Evolutionary conservation across 2,113 vertebrate species (phyloP).

Genomic region (Scalopus aquaticus): DNA sequence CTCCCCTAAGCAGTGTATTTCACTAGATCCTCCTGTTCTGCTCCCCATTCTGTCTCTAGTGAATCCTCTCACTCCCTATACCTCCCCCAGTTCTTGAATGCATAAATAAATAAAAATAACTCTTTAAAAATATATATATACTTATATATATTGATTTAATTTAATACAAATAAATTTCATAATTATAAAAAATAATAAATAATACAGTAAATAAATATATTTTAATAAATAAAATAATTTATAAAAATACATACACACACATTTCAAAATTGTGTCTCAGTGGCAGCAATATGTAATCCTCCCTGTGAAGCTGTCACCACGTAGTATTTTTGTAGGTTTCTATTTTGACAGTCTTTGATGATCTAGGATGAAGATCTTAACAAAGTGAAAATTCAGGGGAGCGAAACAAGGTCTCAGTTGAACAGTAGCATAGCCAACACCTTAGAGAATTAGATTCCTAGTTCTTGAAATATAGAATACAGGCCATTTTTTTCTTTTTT

Average conservation of each 20-base stretch:
- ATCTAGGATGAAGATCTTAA: conserved; percentile 36
- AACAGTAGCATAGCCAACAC: neutral
- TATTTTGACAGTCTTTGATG: conserved; percentile 44
- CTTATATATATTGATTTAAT: neutral
- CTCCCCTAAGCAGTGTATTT: too few species aligned
- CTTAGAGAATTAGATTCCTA: conserved; percentile 52
- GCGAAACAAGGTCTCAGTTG: neutral
- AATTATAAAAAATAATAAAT: neutral
- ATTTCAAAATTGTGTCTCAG: neutral
- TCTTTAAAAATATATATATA: neutral
- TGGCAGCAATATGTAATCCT: neutral
- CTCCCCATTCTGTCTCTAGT: too few species aligned
- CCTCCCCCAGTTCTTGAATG: too few species aligned
- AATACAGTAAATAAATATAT: too few species aligned
- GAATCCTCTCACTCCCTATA: too few species aligned
- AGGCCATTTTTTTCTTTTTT: neutral
- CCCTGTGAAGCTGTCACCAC: conserved; percentile 24
- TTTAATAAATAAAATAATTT: neutral
- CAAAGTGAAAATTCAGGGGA: neutral
- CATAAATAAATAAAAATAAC: too few species aligned
- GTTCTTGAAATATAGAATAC: conserved; percentile 43
- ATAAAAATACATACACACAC: neutral
- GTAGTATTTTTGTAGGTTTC: neutral
- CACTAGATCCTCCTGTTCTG: too few species aligned
- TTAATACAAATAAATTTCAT: too few species aligned